Evolutionary conservation across 2,113 vertebrate genomes (phyloP).

Genomic region (Naja naja): DNA sequence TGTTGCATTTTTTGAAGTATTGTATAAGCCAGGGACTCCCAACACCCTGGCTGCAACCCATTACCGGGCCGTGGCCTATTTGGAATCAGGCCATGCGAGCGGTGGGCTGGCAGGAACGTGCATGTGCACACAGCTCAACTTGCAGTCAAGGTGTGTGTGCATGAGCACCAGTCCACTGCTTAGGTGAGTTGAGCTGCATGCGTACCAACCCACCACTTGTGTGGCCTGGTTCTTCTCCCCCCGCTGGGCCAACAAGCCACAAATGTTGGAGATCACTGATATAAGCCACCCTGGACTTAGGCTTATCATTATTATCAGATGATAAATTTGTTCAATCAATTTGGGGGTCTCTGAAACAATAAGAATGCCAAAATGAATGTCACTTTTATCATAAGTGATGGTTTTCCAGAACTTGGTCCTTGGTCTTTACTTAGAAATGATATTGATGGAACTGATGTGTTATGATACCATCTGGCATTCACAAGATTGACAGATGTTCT

Average conservation of each 20-base stretch:
- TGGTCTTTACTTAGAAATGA: neutral
- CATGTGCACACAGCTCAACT: too few relatives aligned
- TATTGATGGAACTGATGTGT: neutral
- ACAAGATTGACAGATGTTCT: neutral
- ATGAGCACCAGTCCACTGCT: too few relatives aligned
- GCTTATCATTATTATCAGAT: neutral
- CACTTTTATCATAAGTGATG: neutral
- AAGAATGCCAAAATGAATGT: neutral
- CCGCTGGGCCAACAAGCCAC: too few relatives aligned
- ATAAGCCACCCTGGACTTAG: neutral
- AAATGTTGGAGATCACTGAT: too few relatives aligned
- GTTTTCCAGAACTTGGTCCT: neutral
- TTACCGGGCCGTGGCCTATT: too few relatives aligned
- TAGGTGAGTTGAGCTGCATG: too few relatives aligned
- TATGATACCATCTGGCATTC: neutral
- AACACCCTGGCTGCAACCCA: too few relatives aligned
- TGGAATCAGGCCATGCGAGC: too few relatives aligned
- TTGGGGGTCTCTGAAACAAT: neutral
- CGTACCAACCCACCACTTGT: too few relatives aligned
- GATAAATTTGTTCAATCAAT: neutral
- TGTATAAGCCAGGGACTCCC: neutral
- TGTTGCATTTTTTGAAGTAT: neutral
- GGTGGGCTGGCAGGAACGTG: too few relatives aligned
- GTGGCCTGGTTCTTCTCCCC: too few relatives aligned
- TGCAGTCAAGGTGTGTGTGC: too few relatives aligned